Base-by-base conservation (phyloP, 2,113 vertebrate genomes). In the Lates calcarifer region DNA sequence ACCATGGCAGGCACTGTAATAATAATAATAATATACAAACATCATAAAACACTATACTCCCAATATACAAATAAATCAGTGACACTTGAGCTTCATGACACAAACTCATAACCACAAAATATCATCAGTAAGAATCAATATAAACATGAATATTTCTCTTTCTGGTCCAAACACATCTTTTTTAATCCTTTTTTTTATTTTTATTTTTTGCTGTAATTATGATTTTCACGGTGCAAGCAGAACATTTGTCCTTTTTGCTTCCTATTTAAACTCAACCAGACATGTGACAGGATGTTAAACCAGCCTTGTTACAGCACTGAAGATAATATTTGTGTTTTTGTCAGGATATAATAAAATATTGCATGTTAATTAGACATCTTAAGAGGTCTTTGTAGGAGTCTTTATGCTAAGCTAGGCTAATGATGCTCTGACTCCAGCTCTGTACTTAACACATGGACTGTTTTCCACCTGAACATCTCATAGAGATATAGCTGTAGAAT, bases 1-100 rank as follows among this genome's bases (percentile, higher is more conserved):
- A 87, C 89, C 28, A 67, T 37, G 5, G 10, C 62, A 82, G 56
- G 49, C 65, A 69, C 68, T 58, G 13, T 20, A 49, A 43, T 17
- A 60, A 53, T 53, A 51, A 51, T n/a, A 53, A 28, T 22, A 43
- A 49, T 35, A 57, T 58, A 72, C 66, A 74, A 82, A 71, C 24
- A n/a, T 63, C 57, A 56, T 75, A 56, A 66, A 79, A 66, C 33
- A 81, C 37, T 47, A 35, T 74, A 74, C 43, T 74, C 28, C 56
- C 60, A 62, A 5, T 81, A 88, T 89, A 87, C 85, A 91, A 65
- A 89, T 57, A 87, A 60, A 83, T 68, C 72, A n/a, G 29, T 47
- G n/a, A 70, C n/a, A 47, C 24, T 22, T 9, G 15, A 55, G 58
- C 49, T 66, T 73, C 26, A 63, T 85, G 5, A 64, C 41, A 75